phyloP scores from a whole-genome alignment of 37 sponge, comb jelly and placozoan species.

The Axinella damicornis region DNA sequence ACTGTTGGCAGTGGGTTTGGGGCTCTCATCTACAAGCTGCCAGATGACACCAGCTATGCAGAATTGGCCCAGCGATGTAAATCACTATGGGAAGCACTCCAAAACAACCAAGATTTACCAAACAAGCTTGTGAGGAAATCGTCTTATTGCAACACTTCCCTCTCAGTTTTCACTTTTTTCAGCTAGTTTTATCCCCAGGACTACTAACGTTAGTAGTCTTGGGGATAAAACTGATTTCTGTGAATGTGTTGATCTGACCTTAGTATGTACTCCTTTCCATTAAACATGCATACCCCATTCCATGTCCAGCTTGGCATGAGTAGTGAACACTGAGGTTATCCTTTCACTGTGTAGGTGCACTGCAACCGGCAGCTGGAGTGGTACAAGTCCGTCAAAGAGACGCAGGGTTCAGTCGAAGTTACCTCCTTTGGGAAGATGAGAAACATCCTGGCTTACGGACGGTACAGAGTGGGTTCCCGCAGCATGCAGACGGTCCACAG shows the following conservation, averaged over 20 bases:
- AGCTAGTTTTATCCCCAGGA: too few species aligned
- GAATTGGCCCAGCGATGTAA: conserved; percentile 21
- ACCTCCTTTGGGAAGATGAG: conserved; percentile 73
- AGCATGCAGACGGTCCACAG: background rate
- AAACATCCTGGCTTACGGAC: conserved; percentile 67
- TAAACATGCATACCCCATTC: too few species aligned
- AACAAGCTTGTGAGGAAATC: conserved; percentile 33
- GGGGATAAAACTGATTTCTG: too few species aligned
- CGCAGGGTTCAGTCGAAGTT: conserved; percentile 69
- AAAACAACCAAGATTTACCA: conserved; percentile 20
- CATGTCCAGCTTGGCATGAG: too few species aligned
- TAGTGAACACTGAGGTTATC: too few species aligned
- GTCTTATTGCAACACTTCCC: too few species aligned
- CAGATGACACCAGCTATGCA: background rate
- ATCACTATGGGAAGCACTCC: conserved; percentile 30
- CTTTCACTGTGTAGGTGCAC: too few species aligned
- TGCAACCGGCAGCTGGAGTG: conserved; percentile 63
- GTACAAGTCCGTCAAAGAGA: conserved; percentile 77
- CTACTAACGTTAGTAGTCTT: too few species aligned
- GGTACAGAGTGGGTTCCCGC: conserved; percentile 37
- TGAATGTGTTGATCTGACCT: too few species aligned
- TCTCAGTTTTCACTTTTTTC: background rate
- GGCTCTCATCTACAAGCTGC: conserved; percentile 40
- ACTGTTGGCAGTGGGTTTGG: conserved; percentile 59
- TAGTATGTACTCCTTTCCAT: too few species aligned